Base-by-base conservation (phyloP, 2,888 invertebrate genomes). In the Eupithecia abbreviata region DNA sequence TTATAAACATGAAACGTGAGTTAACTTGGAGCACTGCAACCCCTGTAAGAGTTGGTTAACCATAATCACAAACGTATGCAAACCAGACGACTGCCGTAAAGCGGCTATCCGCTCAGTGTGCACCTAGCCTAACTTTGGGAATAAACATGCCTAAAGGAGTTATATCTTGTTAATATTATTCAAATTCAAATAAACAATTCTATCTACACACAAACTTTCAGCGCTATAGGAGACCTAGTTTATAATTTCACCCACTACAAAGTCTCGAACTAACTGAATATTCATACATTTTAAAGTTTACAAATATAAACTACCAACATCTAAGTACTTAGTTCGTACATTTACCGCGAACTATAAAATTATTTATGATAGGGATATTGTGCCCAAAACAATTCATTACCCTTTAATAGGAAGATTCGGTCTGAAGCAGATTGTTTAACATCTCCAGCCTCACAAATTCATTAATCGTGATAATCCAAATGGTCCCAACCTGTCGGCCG, bases 391-490 rank as follows among this genome's bases (percentile, higher is more conserved):
- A 78, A 77, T 80, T 77, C 72, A 73, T 75, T 75, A 76, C 65
- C 66, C 70, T 75, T 80, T 79, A 80, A 77, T 71, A 58, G 70
- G 66, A 79, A 70, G 43, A 75, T 74, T 66, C 15, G 66, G 66
- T 66, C 7, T 66, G 9, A 66, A 76, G 77, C 79, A 78, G 78
- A 81, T 80, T 78, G 79, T 72, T 81, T 74, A 72, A 73, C 77
- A 76, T 76, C 76, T 78, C 76, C 76, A 77, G 77, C 77, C 79
- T 78, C 77, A 78, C 80, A 78, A 80, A 82, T 84, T 81, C 82
- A 84, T 84, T 84, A 83, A 81, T 84, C 80, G 79, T 58, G 80
- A 82, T 83, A 81, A 83, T 84, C 82, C 82, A 62, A 78, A 77
- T 76, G 80, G 82, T 76, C 80, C 78, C 80, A 80, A 81, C 82